Evolutionary conservation across 2,113 vertebrate genomes (phyloP).

Genomic region (Laterallus jamaicensis): DNA sequence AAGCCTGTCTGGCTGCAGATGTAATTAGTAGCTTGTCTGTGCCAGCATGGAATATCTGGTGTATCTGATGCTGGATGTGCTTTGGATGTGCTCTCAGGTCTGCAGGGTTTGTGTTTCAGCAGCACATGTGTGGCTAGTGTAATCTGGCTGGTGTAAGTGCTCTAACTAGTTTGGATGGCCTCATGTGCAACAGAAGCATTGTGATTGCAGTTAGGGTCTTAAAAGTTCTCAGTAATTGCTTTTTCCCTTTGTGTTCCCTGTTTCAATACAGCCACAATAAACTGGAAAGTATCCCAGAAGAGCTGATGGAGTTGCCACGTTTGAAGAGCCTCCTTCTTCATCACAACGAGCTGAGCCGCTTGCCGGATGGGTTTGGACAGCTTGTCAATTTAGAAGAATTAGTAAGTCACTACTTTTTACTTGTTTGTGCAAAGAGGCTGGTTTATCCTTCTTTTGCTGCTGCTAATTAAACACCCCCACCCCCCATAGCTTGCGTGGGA

Average conservation of each 20-base stretch:
- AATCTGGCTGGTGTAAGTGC: accelerated
- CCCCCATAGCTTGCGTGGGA: accelerated
- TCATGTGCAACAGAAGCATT: accelerated
- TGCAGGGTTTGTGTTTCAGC: neutral
- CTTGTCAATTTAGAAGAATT: constrained; percentile 85
- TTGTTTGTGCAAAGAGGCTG: neutral
- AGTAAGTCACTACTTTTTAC: constrained; percentile 72
- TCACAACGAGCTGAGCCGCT: constrained; percentile 83
- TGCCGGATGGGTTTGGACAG: constrained; percentile 84
- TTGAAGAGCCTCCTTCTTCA: constrained; percentile 86
- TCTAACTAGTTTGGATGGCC: neutral
- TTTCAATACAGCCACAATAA: constrained; percentile 86
- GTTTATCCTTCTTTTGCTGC: neutral
- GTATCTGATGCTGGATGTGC: neutral
- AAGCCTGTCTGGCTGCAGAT: neutral
- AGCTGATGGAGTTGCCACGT: constrained; percentile 79
- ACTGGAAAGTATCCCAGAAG: constrained; percentile 80
- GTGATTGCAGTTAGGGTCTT: neutral
- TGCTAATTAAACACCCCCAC: neutral
- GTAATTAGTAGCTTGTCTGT: neutral
- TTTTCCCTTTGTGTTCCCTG: neutral
- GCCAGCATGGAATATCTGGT: neutral
- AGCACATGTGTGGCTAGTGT: accelerated
- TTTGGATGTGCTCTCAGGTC: neutral
- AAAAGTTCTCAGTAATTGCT: neutral